A percentile compares a stretch with the other conserved stretches of the same genome.
phyloP scores from a whole-genome alignment of 35 echinoderm and acorn worm genomes.

The Stichopus chloronotus region DNA sequence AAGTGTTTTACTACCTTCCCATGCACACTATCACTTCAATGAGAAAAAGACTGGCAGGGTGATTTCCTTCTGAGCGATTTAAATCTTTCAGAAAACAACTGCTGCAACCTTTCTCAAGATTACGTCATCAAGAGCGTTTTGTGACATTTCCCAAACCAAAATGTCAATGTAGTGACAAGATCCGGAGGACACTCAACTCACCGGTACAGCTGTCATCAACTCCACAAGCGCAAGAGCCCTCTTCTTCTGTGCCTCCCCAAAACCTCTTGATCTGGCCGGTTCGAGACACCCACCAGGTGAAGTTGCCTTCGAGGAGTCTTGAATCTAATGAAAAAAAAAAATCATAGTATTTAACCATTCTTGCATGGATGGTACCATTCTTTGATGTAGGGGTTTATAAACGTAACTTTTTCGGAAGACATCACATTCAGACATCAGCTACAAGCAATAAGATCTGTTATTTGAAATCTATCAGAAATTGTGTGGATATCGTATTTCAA shows the following conservation, averaged over 20 bases:
- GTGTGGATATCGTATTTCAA: too few relatives aligned
- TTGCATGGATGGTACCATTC: too few relatives aligned
- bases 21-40: too few relatives aligned
- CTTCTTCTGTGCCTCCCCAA: conserved; percentile 59
- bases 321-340: conserved; percentile 28
- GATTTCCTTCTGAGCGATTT: too few relatives aligned
- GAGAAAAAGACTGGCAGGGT: too few relatives aligned
- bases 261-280: conserved; percentile 44
- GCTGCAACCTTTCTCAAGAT: too few relatives aligned
- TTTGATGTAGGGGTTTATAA: not conserved
- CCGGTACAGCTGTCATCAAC: conserved; percentile 49
- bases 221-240: conserved; percentile 63
- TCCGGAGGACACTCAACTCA: conserved; percentile 8
- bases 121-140: too few relatives aligned
- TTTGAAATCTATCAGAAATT: too few relatives aligned
- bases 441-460: not conserved
- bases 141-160: too few relatives aligned
- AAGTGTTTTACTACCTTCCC: too few relatives aligned
- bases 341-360: not conserved
- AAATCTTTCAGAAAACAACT: too few relatives aligned
- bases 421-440: not conserved
- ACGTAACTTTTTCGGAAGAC: not conserved
- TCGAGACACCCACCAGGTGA: conserved; percentile 63
- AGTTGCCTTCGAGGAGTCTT: conserved; percentile 54
- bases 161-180: too few relatives aligned